Base-by-base conservation (phyloP, 2,888 invertebrate species). In the Monopis laevigella region DNA sequence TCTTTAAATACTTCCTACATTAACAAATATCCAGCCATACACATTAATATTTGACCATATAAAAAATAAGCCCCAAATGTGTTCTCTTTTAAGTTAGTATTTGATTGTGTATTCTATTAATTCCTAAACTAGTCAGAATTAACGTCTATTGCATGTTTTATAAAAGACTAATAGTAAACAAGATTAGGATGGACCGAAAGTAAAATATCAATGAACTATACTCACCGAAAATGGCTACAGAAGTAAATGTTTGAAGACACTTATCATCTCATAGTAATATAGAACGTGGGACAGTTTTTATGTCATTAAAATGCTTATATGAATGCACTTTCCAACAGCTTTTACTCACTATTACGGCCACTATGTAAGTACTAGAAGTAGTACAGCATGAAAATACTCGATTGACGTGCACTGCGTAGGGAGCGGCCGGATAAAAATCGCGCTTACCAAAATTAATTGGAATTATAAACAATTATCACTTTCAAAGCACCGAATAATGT, bases 271-370 rank as follows among this genome's bases (percentile, higher is more conserved):
- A 52, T 66, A 62, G 59, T 55, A 57, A 55, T 55, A 71, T 65
- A 53, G 65, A 67, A 70, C 71, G 72, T 70, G 69, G 59, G 74
- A 73, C 62, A 66, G 63, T 72, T 73, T 71, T 72, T 72, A 69
- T 65, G 59, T 60, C 53, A 65, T 59, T 58, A 62, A 26, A 62
- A 67, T 72, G 68, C 70, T 63, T 59, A 59, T 67, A 63, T 59
- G 63, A 66, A 66, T 66, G 62, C 75, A 77, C 78, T 78, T 78
- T 78, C 78, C 73, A 77, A 77, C 66, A 73, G 75, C 78, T 77
- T 77, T 74, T 77, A 78, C 74, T 74, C 75, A 78, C 74, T 77
- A 77, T 65, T 66, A 59, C 65, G 66, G 65, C 63, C 66, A 56
- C 69, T 66, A 66, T 63, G 70, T 65, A 58, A 55, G 64, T 65